Conservation (phyloP, 64 coral and sea anemone species). For the Montipora foliosa region DNA sequence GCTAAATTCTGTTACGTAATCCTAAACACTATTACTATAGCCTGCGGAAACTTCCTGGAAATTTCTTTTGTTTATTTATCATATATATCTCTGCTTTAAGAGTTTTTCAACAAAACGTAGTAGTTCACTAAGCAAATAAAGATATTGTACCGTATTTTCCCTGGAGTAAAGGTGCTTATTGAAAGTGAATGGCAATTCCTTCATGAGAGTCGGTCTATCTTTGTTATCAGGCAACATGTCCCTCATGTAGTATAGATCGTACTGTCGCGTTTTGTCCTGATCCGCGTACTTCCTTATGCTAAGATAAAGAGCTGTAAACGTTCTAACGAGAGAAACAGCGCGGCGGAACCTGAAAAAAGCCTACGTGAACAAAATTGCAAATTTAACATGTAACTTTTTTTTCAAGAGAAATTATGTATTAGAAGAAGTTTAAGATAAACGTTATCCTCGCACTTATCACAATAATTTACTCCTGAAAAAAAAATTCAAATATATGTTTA, state of each 20-base stretch:
- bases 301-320: constrained; percentile 74
- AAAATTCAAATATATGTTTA: not conserved
- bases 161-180: constrained; percentile 87
- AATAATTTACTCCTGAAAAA: not conserved
- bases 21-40: no score
- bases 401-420: no score
- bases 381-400: not conserved
- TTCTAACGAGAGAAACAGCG: constrained; percentile 54
- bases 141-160: constrained; percentile 67
- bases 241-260: constrained; percentile 86
- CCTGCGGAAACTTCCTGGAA: no score
- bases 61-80: no score
- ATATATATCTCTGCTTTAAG: not conserved
- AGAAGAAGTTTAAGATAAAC: not conserved
- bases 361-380: constrained; percentile 26
- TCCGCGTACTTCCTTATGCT: constrained; percentile 83
- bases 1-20: no score
- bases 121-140: no score
- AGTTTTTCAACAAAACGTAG: no score
- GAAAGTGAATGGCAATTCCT: constrained; percentile 70
- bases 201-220: constrained; percentile 54
- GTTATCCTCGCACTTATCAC: not conserved
- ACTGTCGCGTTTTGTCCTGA: constrained; percentile 68
- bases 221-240: constrained; percentile 77
- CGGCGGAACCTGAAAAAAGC: constrained; percentile 65